These are phyloP conservation scores for Orius insidiosus DNA, from an alignment of 1,140 invertebrate species.

Conservation along the genomic window DNA sequence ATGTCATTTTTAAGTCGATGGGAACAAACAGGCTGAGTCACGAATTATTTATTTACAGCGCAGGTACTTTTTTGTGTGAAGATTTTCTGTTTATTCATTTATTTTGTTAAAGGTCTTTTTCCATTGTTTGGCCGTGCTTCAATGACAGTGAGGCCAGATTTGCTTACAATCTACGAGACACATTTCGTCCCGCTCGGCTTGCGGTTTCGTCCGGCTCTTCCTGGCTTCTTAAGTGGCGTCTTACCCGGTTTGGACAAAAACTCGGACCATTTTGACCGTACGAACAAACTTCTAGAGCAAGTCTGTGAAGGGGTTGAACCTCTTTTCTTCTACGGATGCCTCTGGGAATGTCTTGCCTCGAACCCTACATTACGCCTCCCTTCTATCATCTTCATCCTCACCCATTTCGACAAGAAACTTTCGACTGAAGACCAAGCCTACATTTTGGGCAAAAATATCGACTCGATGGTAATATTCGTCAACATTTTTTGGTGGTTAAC, in stretches of 20 bases:
- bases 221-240: slow-evolving; percentile 71
- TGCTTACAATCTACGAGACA: slow-evolving; percentile 78
- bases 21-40: slow-evolving; percentile 63
- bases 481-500: slow-evolving; percentile 5
- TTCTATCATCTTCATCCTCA: slow-evolving; percentile 63
- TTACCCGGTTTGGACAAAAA: slow-evolving; percentile 79
- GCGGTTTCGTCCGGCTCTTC: slow-evolving; percentile 62
- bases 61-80: slow-evolving; percentile 31
- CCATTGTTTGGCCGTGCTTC: slow-evolving; percentile 77
- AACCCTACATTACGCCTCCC: slow-evolving; percentile 71
- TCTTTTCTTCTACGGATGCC: slow-evolving; percentile 67
- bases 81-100: background rate
- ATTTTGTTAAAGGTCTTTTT: slow-evolving; percentile 50
- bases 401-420: slow-evolving; percentile 67
- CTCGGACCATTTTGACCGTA: slow-evolving; percentile 71
- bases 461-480: slow-evolving; percentile 66
- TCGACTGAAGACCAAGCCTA: slow-evolving; percentile 70
- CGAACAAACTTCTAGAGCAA: slow-evolving; percentile 57
- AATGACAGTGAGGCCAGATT: slow-evolving; percentile 70
- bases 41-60: slow-evolving; percentile 76
- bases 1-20: slow-evolving; percentile 83
- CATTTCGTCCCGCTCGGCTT: slow-evolving; percentile 77
- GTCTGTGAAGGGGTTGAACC: slow-evolving; percentile 64
- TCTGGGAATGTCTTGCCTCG: slow-evolving; percentile 75
- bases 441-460: slow-evolving; percentile 71